A percentile compares a stretch with the other conserved stretches of the same genome.
These are phyloP conservation scores for Lepidothrix coronata DNA, from an alignment of 2,113 vertebrate species.

Conservation along the genomic window DNA sequence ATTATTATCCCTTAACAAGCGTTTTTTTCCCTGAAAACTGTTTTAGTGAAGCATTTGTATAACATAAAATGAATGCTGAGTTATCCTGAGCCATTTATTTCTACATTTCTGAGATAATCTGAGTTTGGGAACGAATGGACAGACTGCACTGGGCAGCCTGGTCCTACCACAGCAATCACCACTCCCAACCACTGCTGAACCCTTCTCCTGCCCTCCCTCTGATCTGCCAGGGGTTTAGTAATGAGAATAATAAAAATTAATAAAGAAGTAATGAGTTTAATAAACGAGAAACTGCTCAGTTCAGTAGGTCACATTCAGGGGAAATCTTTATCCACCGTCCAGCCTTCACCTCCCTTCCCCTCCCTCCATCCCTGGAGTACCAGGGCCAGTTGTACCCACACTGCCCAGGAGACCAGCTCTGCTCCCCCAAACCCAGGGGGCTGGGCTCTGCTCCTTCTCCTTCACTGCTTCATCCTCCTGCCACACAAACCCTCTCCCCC, in stretches of 20 bases:
- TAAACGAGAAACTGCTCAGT: background rate
- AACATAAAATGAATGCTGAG: background rate
- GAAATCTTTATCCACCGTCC: background rate
- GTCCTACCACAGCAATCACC: accelerated
- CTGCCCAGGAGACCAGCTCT: background rate
- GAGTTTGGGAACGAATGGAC: background rate
- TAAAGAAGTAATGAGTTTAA: background rate
- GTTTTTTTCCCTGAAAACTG: background rate
- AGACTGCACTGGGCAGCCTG: background rate
- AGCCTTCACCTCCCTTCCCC: background rate
- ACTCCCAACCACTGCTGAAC: background rate
- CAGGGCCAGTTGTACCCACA: background rate
- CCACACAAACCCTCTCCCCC: background rate
- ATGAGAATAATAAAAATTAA: background rate
- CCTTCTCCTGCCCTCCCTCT: background rate
- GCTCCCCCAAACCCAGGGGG: background rate
- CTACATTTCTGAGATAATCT: background rate
- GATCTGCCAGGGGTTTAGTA: accelerated
- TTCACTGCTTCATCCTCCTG: background rate
- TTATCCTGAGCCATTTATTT: background rate
- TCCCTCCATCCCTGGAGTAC: background rate
- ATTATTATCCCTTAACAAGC: background rate
- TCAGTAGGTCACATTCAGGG: background rate
- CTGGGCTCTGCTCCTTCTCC: background rate
- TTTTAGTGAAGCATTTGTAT: background rate